These are phyloP conservation scores for Crotalus tigris DNA, from an alignment of 2,113 vertebrate species.

Conservation along the genomic window DNA sequence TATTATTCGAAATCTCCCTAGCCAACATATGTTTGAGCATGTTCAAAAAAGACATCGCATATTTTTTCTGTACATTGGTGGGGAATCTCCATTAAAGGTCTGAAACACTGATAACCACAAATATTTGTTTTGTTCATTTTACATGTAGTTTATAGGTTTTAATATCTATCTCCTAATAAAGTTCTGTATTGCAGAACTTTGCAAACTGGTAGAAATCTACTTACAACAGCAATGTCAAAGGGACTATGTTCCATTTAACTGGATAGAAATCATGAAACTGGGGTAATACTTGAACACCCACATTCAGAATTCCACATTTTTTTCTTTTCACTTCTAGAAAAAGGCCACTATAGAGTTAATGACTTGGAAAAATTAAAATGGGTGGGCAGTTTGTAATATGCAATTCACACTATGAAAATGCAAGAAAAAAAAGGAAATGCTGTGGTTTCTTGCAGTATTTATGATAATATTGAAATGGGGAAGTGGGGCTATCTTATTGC, in stretches of 20 bases:
- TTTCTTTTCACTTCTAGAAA: neutral
- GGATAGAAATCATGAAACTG: neutral
- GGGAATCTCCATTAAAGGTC: slow-evolving; percentile 94
- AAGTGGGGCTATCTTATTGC: neutral
- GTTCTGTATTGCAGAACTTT: neutral
- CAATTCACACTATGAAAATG: neutral
- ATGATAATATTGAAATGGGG: neutral
- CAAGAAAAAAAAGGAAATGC: neutral
- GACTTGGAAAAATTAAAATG: neutral
- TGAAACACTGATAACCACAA: slow-evolving; percentile 39
- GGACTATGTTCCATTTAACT: neutral
- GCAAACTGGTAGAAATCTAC: neutral
- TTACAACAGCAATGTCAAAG: neutral
- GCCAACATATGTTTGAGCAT: slow-evolving; percentile 93
- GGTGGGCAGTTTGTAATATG: neutral
- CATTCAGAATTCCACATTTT: neutral
- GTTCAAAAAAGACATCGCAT: slow-evolving; percentile 87
- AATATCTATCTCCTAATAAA: neutral
- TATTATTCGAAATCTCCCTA: slow-evolving; percentile 88
- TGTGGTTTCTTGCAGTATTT: neutral
- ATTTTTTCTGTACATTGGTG: slow-evolving; percentile 90
- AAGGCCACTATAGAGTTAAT: neutral
- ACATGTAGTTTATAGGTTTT: neutral
- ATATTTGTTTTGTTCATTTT: neutral
- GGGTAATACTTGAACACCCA: neutral